Conservation (phyloP, 2,113 vertebrate genomes). For the Colossoma macropomum region DNA sequence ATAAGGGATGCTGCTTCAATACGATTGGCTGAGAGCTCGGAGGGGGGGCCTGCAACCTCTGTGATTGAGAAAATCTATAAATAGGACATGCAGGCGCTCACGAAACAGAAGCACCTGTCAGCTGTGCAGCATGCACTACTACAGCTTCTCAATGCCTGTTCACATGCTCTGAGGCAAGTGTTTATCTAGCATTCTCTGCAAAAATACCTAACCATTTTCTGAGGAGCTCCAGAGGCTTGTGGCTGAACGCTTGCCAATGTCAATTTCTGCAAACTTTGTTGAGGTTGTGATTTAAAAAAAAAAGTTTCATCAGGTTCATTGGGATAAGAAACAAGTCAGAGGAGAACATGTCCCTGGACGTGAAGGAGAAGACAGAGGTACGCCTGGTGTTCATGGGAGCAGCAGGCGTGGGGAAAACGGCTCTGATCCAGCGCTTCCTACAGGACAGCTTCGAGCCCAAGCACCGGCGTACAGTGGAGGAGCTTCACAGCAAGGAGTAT, state of each 20-base stretch:
- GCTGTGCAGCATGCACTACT: slow-evolving; percentile 7
- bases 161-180: background rate
- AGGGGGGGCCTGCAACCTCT: slow-evolving; percentile 42
- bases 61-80: slow-evolving; percentile 65
- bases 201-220: background rate
- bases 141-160: background rate
- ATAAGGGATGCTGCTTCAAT: slow-evolving; percentile 19
- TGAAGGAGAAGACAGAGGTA: slow-evolving; percentile 87
- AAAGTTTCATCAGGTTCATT: background rate
- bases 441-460: slow-evolving; percentile 88
- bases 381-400: slow-evolving; percentile 89
- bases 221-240: background rate
- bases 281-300: background rate
- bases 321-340: background rate
- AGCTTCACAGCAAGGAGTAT: slow-evolving; percentile 90
- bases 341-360: slow-evolving; percentile 81
- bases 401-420: slow-evolving; percentile 87
- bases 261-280: background rate
- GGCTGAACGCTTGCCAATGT: background rate
- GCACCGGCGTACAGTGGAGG: slow-evolving; percentile 89
- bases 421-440: slow-evolving; percentile 88
- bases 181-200: background rate
- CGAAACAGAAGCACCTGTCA: slow-evolving; percentile 51
- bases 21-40: slow-evolving; percentile 62
- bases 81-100: slow-evolving; percentile 55